Base-by-base conservation (phyloP, 2,797 vertebrate species). In the Acrossocheilus fasciatus region DNA sequence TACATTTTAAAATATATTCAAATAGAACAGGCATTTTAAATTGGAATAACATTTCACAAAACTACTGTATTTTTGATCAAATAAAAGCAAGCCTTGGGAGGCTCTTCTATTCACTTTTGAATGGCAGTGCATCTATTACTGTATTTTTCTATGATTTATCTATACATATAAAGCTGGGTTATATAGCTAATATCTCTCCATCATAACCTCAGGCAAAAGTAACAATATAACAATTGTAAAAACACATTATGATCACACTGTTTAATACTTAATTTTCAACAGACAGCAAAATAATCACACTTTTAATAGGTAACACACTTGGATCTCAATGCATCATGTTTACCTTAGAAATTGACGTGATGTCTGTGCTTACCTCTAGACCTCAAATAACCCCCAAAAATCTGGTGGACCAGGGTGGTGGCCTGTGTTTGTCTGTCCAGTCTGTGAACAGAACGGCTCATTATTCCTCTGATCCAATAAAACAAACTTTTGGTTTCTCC, bases 371-470 rank as follows among this genome's bases (percentile, higher is more conserved):
- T 93, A 99, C 98, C 98, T 91, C 97, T 95, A 76, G 98, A 99
- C 86, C 98, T 95, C 93, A 99, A 96, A 91, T 97, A 99, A 86
- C 98, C 97, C 11, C 98, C 98, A 72, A 99, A 99, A 91, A 99
- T 99, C 93, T 99, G 98, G 91, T 99, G 97, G 87, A 99, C 95
- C 90, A 99, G 84, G 0, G 98, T 99, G 0, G 98, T 99, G 50
- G 98, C 97, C 92, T 99, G 97, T 0, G 97, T 98, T 89, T 99
- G 97, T 23, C 97, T 96, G 92, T 99, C 98, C 72, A 98, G 88
- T 93, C 98, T 99, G 86, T 57, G 15, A 68, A 86, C 10, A 72
- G 81, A 74, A 12, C 30, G 20, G 2, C 7, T 14, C 1, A 18
- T 57, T 15, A 64, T 10, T 18, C 14, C n/a, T 45, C 43, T 68